Evolutionary conservation across 2,888 invertebrate genomes (phyloP).

Genomic region (Boloria euphrosyne): DNA sequence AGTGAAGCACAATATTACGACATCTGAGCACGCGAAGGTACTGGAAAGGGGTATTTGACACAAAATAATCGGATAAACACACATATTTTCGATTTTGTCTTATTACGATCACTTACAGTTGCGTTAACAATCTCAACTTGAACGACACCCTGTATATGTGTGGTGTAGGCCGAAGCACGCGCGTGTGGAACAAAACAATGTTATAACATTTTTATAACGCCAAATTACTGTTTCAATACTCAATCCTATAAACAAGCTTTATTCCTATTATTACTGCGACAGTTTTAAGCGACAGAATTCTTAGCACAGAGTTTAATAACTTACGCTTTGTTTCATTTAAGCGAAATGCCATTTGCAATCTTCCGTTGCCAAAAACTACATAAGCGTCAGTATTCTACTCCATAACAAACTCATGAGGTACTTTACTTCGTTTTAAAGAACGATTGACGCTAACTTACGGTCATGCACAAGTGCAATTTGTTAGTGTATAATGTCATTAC

Average conservation of each 20-base stretch:
- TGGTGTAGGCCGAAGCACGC: constrained; percentile 66
- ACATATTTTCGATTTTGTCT: constrained; percentile 68
- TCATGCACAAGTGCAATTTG: constrained; percentile 42
- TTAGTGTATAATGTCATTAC: constrained; percentile 23
- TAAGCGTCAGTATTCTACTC: constrained; percentile 52
- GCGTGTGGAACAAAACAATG: constrained; percentile 79
- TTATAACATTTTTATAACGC: constrained; percentile 59
- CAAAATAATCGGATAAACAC: constrained; percentile 68
- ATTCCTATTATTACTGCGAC: constrained; percentile 13
- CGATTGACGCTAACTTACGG: constrained; percentile 34
- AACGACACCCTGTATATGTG: constrained; percentile 74
- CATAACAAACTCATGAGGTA: constrained; percentile 35
- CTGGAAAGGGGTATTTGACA: constrained; percentile 56
- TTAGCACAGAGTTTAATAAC: constrained; percentile 46
- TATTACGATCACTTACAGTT: constrained; percentile 81
- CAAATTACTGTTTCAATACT: constrained; percentile 40
- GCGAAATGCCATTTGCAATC: constrained; percentile 60
- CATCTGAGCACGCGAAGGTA: constrained; percentile 34
- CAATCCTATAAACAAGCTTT: constrained; percentile 24
- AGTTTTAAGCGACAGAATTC: constrained; percentile 59
- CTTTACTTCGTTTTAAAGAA: constrained; percentile 21
- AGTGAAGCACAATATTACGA: constrained; percentile 30
- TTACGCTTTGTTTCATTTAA: constrained; percentile 42
- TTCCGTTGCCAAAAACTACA: constrained; percentile 71
- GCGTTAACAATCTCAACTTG: constrained; percentile 80